Evolutionary conservation across 2,113 vertebrate species (phyloP), one percentile per base, ranked within the genome.

Genomic region (Cranoglanis bouderius): DNA sequence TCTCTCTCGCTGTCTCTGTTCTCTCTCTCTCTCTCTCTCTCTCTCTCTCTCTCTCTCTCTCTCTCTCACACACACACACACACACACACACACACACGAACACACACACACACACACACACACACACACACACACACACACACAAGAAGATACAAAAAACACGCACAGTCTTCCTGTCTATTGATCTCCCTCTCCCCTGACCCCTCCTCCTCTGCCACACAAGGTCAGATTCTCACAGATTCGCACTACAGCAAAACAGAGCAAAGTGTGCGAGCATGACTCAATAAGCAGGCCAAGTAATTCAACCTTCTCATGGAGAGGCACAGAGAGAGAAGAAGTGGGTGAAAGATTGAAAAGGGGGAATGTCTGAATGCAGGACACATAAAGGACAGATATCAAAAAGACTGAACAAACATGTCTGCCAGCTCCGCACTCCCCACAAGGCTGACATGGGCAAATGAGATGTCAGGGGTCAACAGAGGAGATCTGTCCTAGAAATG

Each of bases 371-470:
- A 70, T 88, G 82, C 88, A 77, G 89, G 91, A 91, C 88, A 85
- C 65, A 51, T 86, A 89, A 90, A 91, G 90, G 90, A 91, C 91
- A 90, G 89, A 85, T 87, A 89, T 92, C 80, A 89, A 87, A 87
- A 89, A 86, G 74, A 87, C 57, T 67, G 78, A 67, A 82, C 86
- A 85, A 84, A 80, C 83, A 84, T 70, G 90, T 86, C 85, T 46
- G 88, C 81, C 88, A 90, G 78, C n/a, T 75, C 57, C 61, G 38
- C 63, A 90, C 40, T 83, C 53, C 46, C 70, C 65, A 21, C 53
- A 65, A 55, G 82, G 78, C 81, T 87, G 82, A 88, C 88, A 91
- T 86, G 86, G 83, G 84, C 65, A 92, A 89, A 92, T 89, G 89
- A 90, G 83, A 92, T 90, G 88, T 92, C 90, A 85, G 84, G 75